Conservation (phyloP, 64 coral and sea anemone genomes). For the Stichodactyla helianthus region DNA sequence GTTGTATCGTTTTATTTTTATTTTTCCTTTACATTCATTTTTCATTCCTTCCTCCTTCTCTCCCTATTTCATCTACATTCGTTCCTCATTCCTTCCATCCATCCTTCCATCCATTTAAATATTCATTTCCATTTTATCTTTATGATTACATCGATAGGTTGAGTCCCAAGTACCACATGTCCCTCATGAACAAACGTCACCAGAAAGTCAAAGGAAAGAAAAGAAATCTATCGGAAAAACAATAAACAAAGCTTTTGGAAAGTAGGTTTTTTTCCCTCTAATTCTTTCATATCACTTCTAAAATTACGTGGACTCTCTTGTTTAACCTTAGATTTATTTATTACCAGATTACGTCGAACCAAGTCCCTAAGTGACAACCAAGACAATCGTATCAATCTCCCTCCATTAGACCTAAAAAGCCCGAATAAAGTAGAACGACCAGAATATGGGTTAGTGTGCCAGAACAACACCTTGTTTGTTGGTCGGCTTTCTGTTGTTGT, state of each 20-base stretch:
- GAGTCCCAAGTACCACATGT: neutral
- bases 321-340: neutral
- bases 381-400: slow-evolving; percentile 1
- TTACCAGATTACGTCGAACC: slow-evolving; percentile 72
- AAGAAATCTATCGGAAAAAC: slow-evolving; percentile 50
- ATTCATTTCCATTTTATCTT: neutral
- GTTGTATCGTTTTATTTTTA: neutral
- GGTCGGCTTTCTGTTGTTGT: too few species aligned
- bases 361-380: slow-evolving; percentile 46
- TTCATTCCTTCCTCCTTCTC: neutral
- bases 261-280: slow-evolving; percentile 22
- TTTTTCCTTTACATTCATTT: neutral
- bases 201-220: slow-evolving; percentile 42
- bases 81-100: neutral
- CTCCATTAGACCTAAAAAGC: neutral
- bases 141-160: neutral
- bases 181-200: slow-evolving; percentile 11
- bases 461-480: neutral
- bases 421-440: neutral
- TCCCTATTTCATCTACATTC: neutral
- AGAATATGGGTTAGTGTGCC: slow-evolving; percentile 5
- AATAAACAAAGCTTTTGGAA: slow-evolving; percentile 66
- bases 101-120: neutral
- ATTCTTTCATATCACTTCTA: neutral
- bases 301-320: neutral